phyloP scores from a whole-genome alignment of 2,888 invertebrate genomes.

The Caenorhabditis afra region DNA sequence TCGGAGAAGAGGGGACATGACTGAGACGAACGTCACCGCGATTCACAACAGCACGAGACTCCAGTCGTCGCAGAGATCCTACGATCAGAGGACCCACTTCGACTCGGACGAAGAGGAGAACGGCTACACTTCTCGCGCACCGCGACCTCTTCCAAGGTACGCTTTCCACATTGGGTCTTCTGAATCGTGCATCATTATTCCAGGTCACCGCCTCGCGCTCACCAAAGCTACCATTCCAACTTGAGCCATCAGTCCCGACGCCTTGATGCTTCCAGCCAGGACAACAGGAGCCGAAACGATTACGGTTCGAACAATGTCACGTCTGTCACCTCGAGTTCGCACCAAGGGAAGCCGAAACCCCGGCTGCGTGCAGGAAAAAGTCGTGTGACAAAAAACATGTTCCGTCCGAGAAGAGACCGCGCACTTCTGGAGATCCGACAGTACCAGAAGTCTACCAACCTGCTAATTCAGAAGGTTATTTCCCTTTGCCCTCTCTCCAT shows the following conservation, averaged over 20 bases:
- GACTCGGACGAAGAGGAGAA: slow-evolving; percentile 20
- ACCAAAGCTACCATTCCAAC: background rate
- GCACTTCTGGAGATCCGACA: slow-evolving; percentile 50
- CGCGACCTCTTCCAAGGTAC: slow-evolving; percentile 7
- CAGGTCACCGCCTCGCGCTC: slow-evolving; percentile 3
- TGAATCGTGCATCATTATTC: background rate
- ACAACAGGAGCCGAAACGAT: slow-evolving; percentile 7
- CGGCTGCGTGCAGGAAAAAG: slow-evolving; percentile 39
- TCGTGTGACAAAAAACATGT: slow-evolving; percentile 30
- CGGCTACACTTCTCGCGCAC: background rate
- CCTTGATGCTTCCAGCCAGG: background rate
- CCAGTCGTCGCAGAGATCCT: slow-evolving; percentile 5
- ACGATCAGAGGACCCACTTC: background rate
- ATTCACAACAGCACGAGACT: slow-evolving; percentile 6
- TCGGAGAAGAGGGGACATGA: background rate
- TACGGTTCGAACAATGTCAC: background rate
- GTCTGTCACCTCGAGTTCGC: background rate
- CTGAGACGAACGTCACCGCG: background rate
- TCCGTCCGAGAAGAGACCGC: no score
- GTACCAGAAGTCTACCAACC: slow-evolving; percentile 60
- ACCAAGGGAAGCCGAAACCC: background rate
- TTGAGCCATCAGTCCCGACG: background rate
- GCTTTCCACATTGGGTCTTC: background rate
- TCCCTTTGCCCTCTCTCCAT: background rate
- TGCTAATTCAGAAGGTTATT: slow-evolving; percentile 57